A percentile compares a stretch with the other conserved stretches of the same genome.
Evolutionary conservation across 2,113 vertebrate species (phyloP).

Genomic region (Leptobrachium ailaonicum): DNA sequence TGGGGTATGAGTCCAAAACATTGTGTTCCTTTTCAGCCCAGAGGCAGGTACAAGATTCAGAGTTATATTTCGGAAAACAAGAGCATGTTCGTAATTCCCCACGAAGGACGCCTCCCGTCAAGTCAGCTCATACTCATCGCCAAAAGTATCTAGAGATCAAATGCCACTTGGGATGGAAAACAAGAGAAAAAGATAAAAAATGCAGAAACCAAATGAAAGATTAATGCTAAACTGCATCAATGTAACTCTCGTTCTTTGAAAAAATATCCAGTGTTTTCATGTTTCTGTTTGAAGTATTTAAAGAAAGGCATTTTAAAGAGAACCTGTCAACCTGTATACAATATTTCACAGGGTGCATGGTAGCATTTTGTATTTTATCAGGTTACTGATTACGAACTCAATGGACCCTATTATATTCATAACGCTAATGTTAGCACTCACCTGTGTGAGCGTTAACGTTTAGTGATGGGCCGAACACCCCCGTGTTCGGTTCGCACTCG

Average conservation of each 20-base stretch:
- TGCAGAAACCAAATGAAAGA: not conserved
- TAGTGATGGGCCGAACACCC: too few species aligned
- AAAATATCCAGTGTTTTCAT: not conserved
- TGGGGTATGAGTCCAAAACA: too few species aligned
- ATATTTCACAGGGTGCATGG: too few species aligned
- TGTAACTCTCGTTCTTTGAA: not conserved
- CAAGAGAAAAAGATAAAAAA: not conserved
- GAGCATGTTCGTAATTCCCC: slow-evolving; percentile 7
- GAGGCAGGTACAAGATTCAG: slow-evolving; percentile 8
- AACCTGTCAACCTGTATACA: not conserved
- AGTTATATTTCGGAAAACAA: slow-evolving; percentile 7
- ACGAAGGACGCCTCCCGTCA: not conserved
- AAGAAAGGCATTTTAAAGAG: not conserved
- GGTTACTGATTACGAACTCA: too few species aligned
- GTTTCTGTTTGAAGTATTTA: not conserved
- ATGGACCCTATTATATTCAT: too few species aligned
- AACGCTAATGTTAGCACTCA: too few species aligned
- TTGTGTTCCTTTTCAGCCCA: not conserved
- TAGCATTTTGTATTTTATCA: too few species aligned
- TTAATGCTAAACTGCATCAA: slow-evolving; percentile 3
- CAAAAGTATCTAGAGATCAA: slow-evolving; percentile 32
- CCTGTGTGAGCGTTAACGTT: too few species aligned
- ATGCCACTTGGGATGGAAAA: not conserved
- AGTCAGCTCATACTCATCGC: slow-evolving; percentile 15
- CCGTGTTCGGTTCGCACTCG: too few species aligned